Conservation (phyloP, 2,797 vertebrate species). For the Acanthurus leucopareius region DNA sequence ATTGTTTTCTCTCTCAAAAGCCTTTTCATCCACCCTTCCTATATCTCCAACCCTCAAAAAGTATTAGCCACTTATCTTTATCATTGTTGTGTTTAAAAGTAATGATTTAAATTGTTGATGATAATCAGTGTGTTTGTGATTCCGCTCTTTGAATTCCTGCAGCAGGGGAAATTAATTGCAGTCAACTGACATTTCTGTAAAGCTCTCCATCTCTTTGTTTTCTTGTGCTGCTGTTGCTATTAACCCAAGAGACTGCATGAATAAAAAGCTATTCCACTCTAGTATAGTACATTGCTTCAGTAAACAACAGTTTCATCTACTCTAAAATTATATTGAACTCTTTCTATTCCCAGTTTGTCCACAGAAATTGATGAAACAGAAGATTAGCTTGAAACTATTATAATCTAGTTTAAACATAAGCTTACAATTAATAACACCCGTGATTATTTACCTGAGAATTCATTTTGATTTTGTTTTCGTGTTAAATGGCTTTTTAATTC, state of each 20-base stretch:
- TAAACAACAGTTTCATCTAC: constrained; percentile 55
- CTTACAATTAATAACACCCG: constrained; percentile 31
- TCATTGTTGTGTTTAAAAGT: constrained; percentile 47
- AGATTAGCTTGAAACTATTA: constrained; percentile 40
- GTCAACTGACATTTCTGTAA: constrained; percentile 61
- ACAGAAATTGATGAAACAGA: constrained; percentile 28
- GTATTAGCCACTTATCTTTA: constrained; percentile 42
- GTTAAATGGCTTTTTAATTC: background rate
- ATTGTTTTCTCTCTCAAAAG: constrained; percentile 18
- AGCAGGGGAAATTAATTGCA: constrained; percentile 64
- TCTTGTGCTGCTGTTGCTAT: constrained; percentile 32
- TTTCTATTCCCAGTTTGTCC: constrained; percentile 37
- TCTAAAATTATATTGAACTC: constrained; percentile 47
- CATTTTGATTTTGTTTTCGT: background rate
- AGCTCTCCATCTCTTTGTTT: constrained; percentile 56
- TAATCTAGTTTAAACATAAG: constrained; percentile 11
- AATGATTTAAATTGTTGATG: constrained; percentile 46
- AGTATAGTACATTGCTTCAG: constrained; percentile 30
- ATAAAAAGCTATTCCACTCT: constrained; percentile 50
- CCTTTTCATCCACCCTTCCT: background rate
- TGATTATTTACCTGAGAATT: constrained; percentile 31
- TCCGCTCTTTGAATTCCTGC: constrained; percentile 48
- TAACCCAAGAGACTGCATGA: constrained; percentile 40
- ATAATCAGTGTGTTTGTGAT: constrained; percentile 55
- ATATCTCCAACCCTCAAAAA: constrained; percentile 20